Evolutionary conservation across 2,797 vertebrate species (phyloP).

Genomic region (Sebastes trivittatus): DNA sequence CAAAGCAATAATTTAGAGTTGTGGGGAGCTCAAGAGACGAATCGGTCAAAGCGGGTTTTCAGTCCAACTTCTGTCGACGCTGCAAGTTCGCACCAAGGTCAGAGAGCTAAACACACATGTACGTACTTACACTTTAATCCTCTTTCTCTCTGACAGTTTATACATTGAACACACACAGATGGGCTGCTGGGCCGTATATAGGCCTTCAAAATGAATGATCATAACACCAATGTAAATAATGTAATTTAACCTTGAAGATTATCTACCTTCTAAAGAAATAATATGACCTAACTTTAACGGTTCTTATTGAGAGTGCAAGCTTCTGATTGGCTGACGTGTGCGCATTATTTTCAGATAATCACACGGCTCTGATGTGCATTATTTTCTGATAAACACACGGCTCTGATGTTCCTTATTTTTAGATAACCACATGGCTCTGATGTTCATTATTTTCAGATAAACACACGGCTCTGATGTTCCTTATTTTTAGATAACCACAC

Average conservation of each 20-base stretch:
- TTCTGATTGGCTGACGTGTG: not conserved
- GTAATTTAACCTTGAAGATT: not conserved
- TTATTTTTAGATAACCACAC: not conserved
- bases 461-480: not conserved
- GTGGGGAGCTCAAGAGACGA: constrained; percentile 36
- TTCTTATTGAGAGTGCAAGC: not conserved
- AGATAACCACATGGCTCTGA: too few relatives aligned
- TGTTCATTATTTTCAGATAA: not conserved
- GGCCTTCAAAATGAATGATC: not conserved
- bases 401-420: too few relatives aligned
- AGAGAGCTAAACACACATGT: constrained; percentile 8
- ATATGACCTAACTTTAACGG: rapidly evolving
- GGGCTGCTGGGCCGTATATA: not conserved
- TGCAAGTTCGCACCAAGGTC: constrained; percentile 60
- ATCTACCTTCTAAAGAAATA: not conserved
- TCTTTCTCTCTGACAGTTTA: not conserved
- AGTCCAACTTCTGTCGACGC: constrained; percentile 47
- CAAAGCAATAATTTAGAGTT: constrained; percentile 64
- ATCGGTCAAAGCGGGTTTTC: constrained; percentile 46
- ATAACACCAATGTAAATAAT: not conserved
- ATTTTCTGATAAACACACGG: too few relatives aligned
- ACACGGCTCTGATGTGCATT: not conserved
- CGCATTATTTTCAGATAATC: not conserved
- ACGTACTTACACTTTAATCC: not conserved
- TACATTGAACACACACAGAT: not conserved